These are phyloP conservation scores for Addax nasomaculatus DNA, from an alignment of 2,113 vertebrate species.

Conservation along the genomic window DNA sequence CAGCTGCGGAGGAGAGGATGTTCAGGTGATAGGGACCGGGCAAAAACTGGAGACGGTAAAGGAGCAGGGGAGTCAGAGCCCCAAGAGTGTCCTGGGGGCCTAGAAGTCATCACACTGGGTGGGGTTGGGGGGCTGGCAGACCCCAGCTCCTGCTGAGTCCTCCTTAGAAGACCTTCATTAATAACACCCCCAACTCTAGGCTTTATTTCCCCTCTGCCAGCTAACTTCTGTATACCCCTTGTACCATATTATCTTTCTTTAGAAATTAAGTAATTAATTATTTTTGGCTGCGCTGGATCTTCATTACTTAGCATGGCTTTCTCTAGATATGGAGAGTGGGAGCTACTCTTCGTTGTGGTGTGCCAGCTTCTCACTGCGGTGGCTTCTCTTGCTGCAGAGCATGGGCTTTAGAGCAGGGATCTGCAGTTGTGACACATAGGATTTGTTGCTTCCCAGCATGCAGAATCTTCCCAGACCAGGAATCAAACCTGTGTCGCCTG, in stretches of 20 bases:
- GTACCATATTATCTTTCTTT: background rate
- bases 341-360: background rate
- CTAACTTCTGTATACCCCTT: background rate
- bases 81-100: background rate
- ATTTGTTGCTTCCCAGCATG: background rate
- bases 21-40: background rate
- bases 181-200: background rate
- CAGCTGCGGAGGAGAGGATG: background rate
- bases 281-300: background rate
- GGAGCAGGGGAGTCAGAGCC: background rate
- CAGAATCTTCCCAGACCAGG: background rate
- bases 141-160: background rate
- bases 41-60: background rate
- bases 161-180: background rate
- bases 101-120: background rate
- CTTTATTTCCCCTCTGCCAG: background rate
- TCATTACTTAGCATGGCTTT: background rate
- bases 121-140: background rate
- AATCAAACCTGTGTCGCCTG: background rate
- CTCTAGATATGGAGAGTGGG: background rate
- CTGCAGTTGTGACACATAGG: background rate
- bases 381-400: background rate
- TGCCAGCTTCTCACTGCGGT: background rate
- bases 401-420: background rate
- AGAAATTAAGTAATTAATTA: background rate